These are phyloP conservation scores for Sphecodes monilicornis DNA, from an alignment of 2,888 invertebrate species.

Conservation along the genomic window DNA sequence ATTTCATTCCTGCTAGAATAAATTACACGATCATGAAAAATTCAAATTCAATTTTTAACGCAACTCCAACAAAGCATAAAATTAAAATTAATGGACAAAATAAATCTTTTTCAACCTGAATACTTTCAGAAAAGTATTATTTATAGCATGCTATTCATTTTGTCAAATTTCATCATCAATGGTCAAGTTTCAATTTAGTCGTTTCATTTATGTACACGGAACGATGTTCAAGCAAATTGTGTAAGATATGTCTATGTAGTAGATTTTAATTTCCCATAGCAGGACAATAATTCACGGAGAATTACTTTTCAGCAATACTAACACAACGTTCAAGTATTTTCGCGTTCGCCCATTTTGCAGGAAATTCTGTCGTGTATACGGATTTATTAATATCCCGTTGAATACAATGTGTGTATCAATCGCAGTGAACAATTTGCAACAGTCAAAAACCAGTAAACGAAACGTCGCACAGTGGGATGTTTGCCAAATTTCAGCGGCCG, in stretches of 20 bases:
- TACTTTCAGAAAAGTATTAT: background rate
- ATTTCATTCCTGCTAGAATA: background rate
- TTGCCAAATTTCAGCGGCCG: too few relatives aligned
- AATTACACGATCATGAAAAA: background rate
- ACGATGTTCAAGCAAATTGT: background rate
- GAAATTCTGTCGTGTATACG: background rate
- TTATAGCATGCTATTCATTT: background rate
- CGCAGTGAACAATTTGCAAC: constrained; percentile 14
- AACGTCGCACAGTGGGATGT: too few relatives aligned
- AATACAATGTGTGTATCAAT: constrained; percentile 12
- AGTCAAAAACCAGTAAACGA: background rate
- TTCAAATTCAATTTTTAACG: background rate
- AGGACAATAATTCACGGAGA: background rate
- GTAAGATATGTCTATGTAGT: background rate
- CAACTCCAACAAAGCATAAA: background rate
- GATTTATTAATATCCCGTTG: constrained; percentile 19
- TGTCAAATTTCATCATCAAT: background rate
- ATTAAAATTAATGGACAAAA: background rate
- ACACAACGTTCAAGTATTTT: background rate
- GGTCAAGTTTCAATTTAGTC: background rate
- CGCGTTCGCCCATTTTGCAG: background rate
- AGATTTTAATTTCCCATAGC: background rate
- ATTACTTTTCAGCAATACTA: background rate
- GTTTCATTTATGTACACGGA: background rate
- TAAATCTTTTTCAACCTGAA: background rate